Conservation (phyloP, 2,888 invertebrate species). For the Melanchra persicariae region DNA sequence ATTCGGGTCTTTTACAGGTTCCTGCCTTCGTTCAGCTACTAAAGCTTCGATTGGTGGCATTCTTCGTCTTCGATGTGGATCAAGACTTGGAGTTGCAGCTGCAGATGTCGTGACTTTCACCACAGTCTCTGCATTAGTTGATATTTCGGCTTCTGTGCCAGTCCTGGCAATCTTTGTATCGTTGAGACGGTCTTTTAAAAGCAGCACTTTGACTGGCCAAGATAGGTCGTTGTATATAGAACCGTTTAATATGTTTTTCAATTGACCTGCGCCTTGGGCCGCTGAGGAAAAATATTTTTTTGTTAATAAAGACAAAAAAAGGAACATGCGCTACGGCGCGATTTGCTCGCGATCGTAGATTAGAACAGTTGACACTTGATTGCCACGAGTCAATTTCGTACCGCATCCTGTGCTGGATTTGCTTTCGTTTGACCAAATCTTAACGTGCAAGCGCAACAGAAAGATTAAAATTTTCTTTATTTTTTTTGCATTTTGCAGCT, state of each 20-base stretch:
- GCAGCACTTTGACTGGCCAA: slow-evolving; percentile 37
- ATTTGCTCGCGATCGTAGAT: too few relatives aligned
- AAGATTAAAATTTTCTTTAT: too few relatives aligned
- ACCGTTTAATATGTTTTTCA: slow-evolving; percentile 5
- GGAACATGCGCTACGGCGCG: too few relatives aligned
- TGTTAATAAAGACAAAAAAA: too few relatives aligned
- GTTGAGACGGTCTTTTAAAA: slow-evolving; percentile 19
- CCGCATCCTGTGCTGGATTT: too few relatives aligned
- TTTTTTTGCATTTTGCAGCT: too few relatives aligned
- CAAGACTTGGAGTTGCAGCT: neutral
- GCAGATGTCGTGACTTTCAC: fast-evolving
- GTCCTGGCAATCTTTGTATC: fast-evolving
- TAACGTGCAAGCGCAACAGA: too few relatives aligned
- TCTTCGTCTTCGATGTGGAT: neutral
- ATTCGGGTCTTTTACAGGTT: fast-evolving
- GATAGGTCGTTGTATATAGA: slow-evolving; percentile 48
- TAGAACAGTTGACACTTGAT: too few relatives aligned
- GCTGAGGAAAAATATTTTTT: neutral
- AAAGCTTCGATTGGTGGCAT: slow-evolving; percentile 23
- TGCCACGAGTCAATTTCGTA: too few relatives aligned
- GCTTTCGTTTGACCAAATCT: too few relatives aligned
- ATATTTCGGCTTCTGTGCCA: neutral
- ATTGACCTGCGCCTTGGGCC: fast-evolving
- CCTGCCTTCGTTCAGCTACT: slow-evolving; percentile 11
- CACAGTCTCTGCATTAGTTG: neutral